Base-by-base conservation (phyloP, 2,888 invertebrate species). In the Megalurothrips usitatus region DNA sequence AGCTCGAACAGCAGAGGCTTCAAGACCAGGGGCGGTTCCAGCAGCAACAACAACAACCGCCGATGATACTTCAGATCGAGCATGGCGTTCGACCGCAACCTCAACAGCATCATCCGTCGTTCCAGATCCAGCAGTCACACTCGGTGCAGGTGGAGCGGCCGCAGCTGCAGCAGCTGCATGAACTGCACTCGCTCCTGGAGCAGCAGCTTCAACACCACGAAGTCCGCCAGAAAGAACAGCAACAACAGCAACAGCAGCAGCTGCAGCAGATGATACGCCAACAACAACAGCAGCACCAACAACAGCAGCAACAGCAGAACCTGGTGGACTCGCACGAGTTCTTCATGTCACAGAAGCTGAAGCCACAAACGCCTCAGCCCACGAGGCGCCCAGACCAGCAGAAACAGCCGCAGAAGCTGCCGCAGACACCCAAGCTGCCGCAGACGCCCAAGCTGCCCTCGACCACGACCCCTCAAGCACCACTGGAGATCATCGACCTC, bases 91-190 rank as follows among this genome's bases (percentile, higher is more conserved):
- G 58, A 19, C 58, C 58, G 14, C 58, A 58, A 43, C 34, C 34
- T 43, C 58, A 58, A 6, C 58, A 58, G 58, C 17, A 58, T 52
- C 14, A 12, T n/a, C 68, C 68, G 26, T 26, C 23, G 11, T 75
- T 75, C 68, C 68, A 75, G 68, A 75, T 75, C 68, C 68, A 75
- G 68, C 68, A 75, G 68, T 75, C 68, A 26, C 68, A 75, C 23
- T 75, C 68, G 26, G 68, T 75, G 26, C 68, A 75, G 68, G 68
- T 75, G 68, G 68, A 75, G 68, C 68, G 68, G 26, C 68, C 68
- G 23, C 68, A 75, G 68, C 68, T 75, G 26, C 68, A 75, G 68
- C 23, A 75, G 68, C 68, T 75, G 26, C 68, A 75, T 1, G 23
- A 75, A 26, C 68, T 75, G 68, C 68, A 75, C 26, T 26, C 26